Conservation (phyloP, 2,113 vertebrate genomes). For the Hippocampus guttulatus region DNA sequence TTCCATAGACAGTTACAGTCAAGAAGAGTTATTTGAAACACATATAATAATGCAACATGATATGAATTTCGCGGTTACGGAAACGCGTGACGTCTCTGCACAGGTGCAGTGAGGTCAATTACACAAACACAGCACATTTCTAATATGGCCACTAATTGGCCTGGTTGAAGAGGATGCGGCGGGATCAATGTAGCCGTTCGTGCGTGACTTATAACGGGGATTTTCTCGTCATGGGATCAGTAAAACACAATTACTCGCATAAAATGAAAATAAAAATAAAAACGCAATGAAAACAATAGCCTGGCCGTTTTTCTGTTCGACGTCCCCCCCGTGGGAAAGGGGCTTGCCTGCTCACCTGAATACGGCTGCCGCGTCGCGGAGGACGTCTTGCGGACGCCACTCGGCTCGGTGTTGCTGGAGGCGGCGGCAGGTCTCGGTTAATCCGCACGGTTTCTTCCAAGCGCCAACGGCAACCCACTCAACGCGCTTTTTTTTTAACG, state of each 20-base stretch:
- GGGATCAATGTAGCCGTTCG: neutral
- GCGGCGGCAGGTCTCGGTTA: constrained; percentile 23
- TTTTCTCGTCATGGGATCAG: neutral
- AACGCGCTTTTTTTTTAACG: constrained; percentile 23
- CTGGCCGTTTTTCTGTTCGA: neutral
- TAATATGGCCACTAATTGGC: neutral
- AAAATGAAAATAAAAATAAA: neutral
- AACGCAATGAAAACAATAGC: neutral
- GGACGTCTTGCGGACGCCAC: constrained; percentile 4
- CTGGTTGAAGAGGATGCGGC: neutral
- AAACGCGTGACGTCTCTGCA: neutral
- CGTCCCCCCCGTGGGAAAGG: neutral
- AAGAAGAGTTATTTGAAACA: neutral
- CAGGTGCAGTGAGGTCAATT: constrained; percentile 10
- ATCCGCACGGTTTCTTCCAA: constrained; percentile 42
- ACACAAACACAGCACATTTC: neutral
- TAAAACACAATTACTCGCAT: neutral
- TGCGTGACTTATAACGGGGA: neutral
- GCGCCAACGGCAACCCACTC: constrained; percentile 30
- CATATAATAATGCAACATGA: neutral
- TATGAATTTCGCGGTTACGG: neutral
- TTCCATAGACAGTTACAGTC: neutral
- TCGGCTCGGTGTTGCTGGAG: constrained; percentile 8
- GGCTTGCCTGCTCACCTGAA: constrained; percentile 42
- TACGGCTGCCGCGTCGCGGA: constrained; percentile 10